Evolutionary conservation across 2,888 invertebrate genomes (phyloP).

Genomic region (Galerucella nymphaeae): DNA sequence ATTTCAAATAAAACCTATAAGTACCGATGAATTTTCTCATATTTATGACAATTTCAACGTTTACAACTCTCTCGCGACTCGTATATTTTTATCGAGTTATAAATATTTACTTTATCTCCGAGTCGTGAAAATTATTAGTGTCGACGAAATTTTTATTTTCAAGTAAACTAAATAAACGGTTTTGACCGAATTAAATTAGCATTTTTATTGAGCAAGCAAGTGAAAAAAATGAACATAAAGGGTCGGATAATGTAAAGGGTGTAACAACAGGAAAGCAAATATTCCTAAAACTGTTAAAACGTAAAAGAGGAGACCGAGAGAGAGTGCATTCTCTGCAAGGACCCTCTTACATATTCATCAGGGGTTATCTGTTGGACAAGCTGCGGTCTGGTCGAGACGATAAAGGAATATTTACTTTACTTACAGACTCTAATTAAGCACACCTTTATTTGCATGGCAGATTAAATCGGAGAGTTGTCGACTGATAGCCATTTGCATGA

Average conservation of each 20-base stretch:
- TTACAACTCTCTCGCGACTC: constrained; percentile 15
- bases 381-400: constrained; percentile 61
- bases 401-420: constrained; percentile 66
- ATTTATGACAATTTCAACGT: constrained; percentile 27
- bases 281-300: constrained; percentile 56
- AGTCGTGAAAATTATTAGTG: too few relatives aligned
- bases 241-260: constrained; percentile 9
- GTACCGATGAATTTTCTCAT: constrained; percentile 26
- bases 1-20: constrained; percentile 27
- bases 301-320: constrained; percentile 51
- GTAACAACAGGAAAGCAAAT: constrained; percentile 51
- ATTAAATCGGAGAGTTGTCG: constrained; percentile 60
- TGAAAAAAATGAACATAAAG: too few relatives aligned
- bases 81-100: constrained; percentile 27
- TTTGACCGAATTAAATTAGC: too few relatives aligned
- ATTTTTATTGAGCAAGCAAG: too few relatives aligned
- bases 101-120: constrained; percentile 27
- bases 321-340: constrained; percentile 50
- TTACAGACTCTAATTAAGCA: constrained; percentile 65
- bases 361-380: constrained; percentile 63
- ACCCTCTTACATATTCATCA: constrained; percentile 64
- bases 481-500: constrained; percentile 62
- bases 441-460: constrained; percentile 65
- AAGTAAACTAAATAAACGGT: too few relatives aligned
- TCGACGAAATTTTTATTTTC: too few relatives aligned